Evolutionary conservation across 23 tunicate genomes (phyloP).

Genomic region (Ciona savignyi): DNA sequence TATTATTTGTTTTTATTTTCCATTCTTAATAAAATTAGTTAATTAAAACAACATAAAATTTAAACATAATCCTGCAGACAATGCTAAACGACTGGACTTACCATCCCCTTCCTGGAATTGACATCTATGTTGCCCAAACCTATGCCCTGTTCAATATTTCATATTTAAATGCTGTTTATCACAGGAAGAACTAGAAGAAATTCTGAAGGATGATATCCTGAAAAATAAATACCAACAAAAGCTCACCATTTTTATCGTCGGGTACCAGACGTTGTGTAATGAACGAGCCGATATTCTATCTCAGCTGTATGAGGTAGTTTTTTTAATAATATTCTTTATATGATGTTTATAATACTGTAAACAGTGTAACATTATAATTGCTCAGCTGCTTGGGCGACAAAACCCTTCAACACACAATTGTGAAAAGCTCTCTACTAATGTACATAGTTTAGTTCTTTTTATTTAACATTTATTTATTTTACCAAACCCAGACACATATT

Average conservation of each 20-base stretch:
- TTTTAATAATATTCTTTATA: not conserved
- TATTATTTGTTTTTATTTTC: not conserved
- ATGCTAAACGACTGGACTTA: too few species aligned
- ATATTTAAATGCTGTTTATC: too few species aligned
- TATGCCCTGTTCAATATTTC: too few species aligned
- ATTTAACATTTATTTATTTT: too few species aligned
- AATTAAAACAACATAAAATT: not conserved
- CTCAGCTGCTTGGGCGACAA: not conserved
- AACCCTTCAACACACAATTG: too few species aligned
- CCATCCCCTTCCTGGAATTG: too few species aligned
- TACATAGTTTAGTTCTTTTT: too few species aligned
- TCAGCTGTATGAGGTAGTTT: conserved; percentile 59
- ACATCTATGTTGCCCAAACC: too few species aligned
- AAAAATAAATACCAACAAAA: conserved; percentile 74
- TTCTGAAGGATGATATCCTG: conserved; percentile 44
- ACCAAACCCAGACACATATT: too few species aligned
- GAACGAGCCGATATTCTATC: conserved; percentile 40
- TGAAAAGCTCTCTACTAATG: too few species aligned
- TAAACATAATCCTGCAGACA: not conserved
- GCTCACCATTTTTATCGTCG: conserved; percentile 52
- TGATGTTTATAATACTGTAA: not conserved
- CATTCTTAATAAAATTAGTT: not conserved
- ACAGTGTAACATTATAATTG: not conserved
- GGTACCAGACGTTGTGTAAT: conserved; percentile 48
- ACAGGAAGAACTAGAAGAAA: conserved; percentile 53